A percentile compares a stretch with the other conserved stretches of the same genome.
phyloP scores from a whole-genome alignment of 2,888 invertebrate species.

The Stramonita haemastoma region DNA sequence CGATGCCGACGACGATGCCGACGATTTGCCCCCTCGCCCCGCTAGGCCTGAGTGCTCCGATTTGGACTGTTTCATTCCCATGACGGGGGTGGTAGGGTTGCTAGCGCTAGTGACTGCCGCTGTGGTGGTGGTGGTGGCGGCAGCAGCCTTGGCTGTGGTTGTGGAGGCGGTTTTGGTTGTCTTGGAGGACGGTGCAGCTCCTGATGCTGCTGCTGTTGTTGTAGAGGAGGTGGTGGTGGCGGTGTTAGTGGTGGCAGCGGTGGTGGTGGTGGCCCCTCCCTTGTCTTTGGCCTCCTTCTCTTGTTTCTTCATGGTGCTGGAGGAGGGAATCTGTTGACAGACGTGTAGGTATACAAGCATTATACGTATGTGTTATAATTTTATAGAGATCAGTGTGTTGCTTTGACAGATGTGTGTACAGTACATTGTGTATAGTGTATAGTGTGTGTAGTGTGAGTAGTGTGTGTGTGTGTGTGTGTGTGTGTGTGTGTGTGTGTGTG shows the following conservation, averaged over 20 bases:
- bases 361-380: too few relatives aligned
- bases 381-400: neutral
- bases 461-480: neutral
- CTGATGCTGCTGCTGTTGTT: neutral
- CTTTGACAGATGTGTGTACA: neutral
- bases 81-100: conserved; percentile 22
- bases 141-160: neutral
- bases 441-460: neutral
- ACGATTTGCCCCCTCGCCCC: conserved; percentile 50
- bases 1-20: conserved; percentile 54
- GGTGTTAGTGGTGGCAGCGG: conserved; percentile 28
- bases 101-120: neutral
- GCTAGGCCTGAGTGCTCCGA: conserved; percentile 62
- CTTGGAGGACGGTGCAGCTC: conserved; percentile 27
- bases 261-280: conserved; percentile 21
- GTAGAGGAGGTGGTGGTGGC: conserved; percentile 18
- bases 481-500: neutral
- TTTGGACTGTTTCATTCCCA: conserved; percentile 67
- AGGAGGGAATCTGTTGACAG: conserved; percentile 38
- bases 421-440: neutral
- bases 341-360: neutral
- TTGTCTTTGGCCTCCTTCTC: conserved; percentile 44
- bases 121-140: conserved; percentile 32
- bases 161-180: conserved; percentile 6
- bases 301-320: conserved; percentile 49